A percentile compares a stretch with the other conserved stretches of the same genome.
phyloP scores from a whole-genome alignment of 2,797 vertebrate genomes.

The Scarus forsteni region DNA sequence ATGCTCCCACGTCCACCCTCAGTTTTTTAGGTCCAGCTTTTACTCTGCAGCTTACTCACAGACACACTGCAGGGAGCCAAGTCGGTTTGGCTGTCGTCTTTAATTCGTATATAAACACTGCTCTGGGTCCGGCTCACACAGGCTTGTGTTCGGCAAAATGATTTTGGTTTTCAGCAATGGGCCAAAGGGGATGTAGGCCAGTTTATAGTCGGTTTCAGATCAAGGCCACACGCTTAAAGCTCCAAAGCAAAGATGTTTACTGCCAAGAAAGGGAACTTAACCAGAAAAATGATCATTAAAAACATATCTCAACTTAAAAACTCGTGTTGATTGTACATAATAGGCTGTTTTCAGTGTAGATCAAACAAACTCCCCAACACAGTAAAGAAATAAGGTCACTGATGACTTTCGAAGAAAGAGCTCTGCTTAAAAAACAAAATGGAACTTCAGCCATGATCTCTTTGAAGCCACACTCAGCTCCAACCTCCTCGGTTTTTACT shows the following conservation, averaged over 20 bases:
- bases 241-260: constrained; percentile 22
- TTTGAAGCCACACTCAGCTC: constrained; percentile 55
- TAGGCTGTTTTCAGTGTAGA: background rate
- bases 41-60: constrained; percentile 32
- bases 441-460: constrained; percentile 62
- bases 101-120: constrained; percentile 50
- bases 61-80: constrained; percentile 28
- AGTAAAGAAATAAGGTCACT: background rate
- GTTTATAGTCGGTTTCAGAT: constrained; percentile 33
- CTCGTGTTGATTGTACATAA: background rate
- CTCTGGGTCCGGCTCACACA: constrained; percentile 33
- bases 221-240: constrained; percentile 42
- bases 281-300: constrained; percentile 17
- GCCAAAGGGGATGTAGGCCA: background rate
- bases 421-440: constrained; percentile 44
- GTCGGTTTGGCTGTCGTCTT: constrained; percentile 23
- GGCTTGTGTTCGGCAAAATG: constrained; percentile 27
- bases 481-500: constrained; percentile 47
- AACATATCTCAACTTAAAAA: constrained; percentile 3
- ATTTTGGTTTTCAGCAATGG: constrained; percentile 35
- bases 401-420: constrained; percentile 23
- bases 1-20: constrained; percentile 41
- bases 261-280: constrained; percentile 1
- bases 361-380: background rate
- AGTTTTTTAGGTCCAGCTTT: constrained; percentile 40